These are phyloP conservation scores for Xylocopa sonorina DNA, from an alignment of 1,140 invertebrate species.

Conservation along the genomic window DNA sequence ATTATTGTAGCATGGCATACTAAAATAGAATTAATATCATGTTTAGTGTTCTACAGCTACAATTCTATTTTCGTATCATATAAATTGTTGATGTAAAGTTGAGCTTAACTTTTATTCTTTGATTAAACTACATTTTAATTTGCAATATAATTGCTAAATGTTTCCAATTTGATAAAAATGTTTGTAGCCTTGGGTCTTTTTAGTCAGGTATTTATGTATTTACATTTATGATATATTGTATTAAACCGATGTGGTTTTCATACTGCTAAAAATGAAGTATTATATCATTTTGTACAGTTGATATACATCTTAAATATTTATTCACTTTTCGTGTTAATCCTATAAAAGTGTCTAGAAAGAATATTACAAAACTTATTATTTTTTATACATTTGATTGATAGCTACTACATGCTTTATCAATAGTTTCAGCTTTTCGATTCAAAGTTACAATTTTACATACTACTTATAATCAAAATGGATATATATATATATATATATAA, in stretches of 20 bases:
- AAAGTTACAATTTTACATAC: constrained; percentile 31
- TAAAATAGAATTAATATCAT: constrained; percentile 33
- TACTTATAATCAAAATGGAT: constrained; percentile 19
- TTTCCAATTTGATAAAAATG: constrained; percentile 17
- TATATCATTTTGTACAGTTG: constrained; percentile 14
- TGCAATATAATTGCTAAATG: background rate
- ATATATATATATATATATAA: too few species aligned
- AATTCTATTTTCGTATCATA: background rate
- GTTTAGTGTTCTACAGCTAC: constrained; percentile 15
- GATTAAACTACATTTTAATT: constrained; percentile 20
- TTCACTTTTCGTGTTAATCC: constrained; percentile 6
- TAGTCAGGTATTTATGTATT: background rate
- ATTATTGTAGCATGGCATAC: constrained; percentile 25
- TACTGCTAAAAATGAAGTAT: background rate
- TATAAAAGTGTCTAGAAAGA: background rate
- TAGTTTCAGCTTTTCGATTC: too few species aligned
- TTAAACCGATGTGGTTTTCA: constrained; percentile 1
- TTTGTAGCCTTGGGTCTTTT: background rate
- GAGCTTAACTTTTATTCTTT: background rate
- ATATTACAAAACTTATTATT: constrained; percentile 39
- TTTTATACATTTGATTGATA: constrained; percentile 38
- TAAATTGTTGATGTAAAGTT: constrained; percentile 11
- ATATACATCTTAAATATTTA: background rate
- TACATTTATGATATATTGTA: background rate
- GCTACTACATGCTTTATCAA: constrained; percentile 35